Evolutionary conservation across 1,140 invertebrate genomes (phyloP), one percentile per base, ranked within the genome.

Genomic region (Dreissena rostriformis): DNA sequence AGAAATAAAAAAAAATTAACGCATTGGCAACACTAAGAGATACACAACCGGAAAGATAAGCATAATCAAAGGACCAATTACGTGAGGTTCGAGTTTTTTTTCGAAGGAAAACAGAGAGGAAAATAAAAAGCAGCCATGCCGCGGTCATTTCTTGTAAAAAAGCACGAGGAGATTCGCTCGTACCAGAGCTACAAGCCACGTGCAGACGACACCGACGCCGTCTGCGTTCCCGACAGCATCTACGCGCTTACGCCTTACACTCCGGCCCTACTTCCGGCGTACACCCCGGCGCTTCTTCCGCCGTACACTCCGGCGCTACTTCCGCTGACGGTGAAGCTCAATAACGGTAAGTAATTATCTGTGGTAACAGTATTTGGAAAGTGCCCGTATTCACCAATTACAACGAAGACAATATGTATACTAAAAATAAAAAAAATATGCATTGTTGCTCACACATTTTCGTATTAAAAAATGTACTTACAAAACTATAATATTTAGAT

Each of bases 81-180:
- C 49, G 55, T n/a, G 70, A 15, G 12, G 39, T 14, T 22, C 8
- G 14, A 28, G 15, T 10, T 28, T 29, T 19, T 49, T 12, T 73
- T 29, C n/a, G 7, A 11, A 53, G 28, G 28, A 78, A 55, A 77
- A 55, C 51, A 68, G 2, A 55, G 26, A 53, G 24, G 12, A 84
- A 72, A 84, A 52, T 77, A 39, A 77, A n/a, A 17, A 51, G 4
- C 92, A 91, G 79, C 39, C n/a, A 94, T 94, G 93, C 93, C 93
- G 26, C 86, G 91, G 53, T 94, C 93, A 66, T 94, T 94, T 84
- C 83, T 94, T 63, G 93, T 94, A 22, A 94, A 94, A 86, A 94
- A 93, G 73, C 86, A 95, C 67, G 82, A 84, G 28, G 86, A 87
- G 67, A 87, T 74, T 70, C 74, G 82, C 51, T 70, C 83, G 4